Conservation (phyloP, 2,797 vertebrate species). For the Syncerus caffer region DNA sequence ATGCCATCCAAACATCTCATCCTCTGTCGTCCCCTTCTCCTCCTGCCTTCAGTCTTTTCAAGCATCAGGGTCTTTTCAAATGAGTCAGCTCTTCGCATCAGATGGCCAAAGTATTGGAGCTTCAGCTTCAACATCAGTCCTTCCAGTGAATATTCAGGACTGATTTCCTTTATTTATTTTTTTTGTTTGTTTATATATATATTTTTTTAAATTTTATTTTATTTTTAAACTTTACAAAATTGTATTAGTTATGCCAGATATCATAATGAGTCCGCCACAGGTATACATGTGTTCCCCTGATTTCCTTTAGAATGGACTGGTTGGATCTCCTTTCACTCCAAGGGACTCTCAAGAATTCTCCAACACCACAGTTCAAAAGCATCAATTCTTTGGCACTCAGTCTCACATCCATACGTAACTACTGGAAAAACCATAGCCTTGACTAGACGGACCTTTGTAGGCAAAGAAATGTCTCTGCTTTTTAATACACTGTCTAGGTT, state of each 20-base stretch:
- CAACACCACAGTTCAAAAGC: neutral
- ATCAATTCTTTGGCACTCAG: neutral
- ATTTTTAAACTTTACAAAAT: too few relatives aligned
- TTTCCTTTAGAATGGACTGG: neutral
- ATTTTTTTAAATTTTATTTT: too few relatives aligned
- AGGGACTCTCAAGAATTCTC: neutral
- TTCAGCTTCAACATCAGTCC: neutral
- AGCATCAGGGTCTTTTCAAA: neutral
- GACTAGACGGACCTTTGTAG: neutral
- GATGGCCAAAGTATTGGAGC: neutral
- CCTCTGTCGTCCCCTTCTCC: neutral
- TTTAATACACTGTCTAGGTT: neutral
- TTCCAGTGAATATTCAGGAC: neutral
- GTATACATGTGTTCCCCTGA: too few relatives aligned
- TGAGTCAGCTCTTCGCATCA: neutral
- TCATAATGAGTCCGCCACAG: too few relatives aligned
- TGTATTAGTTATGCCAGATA: too few relatives aligned
- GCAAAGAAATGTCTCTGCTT: neutral
- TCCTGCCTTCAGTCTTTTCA: neutral
- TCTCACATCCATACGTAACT: neutral
- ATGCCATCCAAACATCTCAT: neutral
- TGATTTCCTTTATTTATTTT: neutral
- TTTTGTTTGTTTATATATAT: too few relatives aligned
- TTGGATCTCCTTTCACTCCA: neutral
- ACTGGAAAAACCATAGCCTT: neutral